phyloP scores from a whole-genome alignment of 2,113 vertebrate genomes.

The Noturus placidus region DNA sequence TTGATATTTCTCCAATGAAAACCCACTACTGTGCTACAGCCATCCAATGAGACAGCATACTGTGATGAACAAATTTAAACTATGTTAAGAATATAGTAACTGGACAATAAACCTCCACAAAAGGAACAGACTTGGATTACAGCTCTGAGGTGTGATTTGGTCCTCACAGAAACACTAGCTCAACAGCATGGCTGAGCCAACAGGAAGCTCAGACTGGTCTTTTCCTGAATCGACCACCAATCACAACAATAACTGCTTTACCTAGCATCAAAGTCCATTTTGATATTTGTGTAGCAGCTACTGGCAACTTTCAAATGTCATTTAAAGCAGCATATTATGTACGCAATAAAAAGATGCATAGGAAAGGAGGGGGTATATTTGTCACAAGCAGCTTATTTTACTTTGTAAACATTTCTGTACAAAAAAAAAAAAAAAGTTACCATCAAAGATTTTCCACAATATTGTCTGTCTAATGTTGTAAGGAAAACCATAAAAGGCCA shows the following conservation, averaged over 20 bases:
- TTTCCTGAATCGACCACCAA: slow-evolving; percentile 31
- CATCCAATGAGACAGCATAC: not conserved
- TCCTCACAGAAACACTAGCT: not conserved
- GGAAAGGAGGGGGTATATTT: not conserved
- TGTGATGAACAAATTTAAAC: not conserved
- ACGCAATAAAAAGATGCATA: not conserved
- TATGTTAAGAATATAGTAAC: not conserved
- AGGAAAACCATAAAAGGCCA: not conserved
- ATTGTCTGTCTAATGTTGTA: not conserved
- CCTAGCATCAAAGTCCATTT: slow-evolving; percentile 1
- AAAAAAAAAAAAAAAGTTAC: not conserved
- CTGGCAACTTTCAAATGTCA: not conserved
- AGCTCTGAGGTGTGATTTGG: not conserved
- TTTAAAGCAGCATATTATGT: not conserved
- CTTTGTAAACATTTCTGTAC: not conserved
- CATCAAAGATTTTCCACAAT: not conserved
- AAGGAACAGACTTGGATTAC: not conserved
- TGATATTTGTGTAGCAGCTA: not conserved
- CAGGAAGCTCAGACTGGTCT: slow-evolving; percentile 27
- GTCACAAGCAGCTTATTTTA: not conserved
- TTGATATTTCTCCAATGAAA: not conserved
- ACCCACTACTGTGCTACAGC: not conserved
- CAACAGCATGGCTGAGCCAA: not conserved
- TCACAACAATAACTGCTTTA: slow-evolving; percentile 31
- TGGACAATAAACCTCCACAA: not conserved